Evolutionary conservation across 2,797 vertebrate species (phyloP).

Genomic region (Petrocephalus sullivani): DNA sequence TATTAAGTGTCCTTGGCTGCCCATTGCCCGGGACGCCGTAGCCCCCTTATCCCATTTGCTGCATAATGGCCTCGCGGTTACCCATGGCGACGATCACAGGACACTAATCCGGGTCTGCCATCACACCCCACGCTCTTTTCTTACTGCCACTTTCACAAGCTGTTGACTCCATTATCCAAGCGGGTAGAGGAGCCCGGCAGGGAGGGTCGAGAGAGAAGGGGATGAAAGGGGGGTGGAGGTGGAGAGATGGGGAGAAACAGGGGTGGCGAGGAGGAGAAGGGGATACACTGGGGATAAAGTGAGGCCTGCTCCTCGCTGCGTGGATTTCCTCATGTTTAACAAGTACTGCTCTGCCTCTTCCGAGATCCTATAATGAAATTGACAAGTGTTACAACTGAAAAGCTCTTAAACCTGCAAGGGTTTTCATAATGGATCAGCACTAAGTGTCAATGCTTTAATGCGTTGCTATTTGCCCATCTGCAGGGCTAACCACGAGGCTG

Average conservation of each 20-base stretch:
- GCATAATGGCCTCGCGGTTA: conserved; percentile 39
- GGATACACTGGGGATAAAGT: not conserved
- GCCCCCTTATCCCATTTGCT: conserved; percentile 44
- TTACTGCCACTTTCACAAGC: conserved; percentile 40
- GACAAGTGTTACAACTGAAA: conserved; percentile 17
- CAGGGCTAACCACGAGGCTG: not conserved
- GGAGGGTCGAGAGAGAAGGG: not conserved
- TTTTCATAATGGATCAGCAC: conserved; percentile 14
- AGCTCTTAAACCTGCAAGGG: conserved; percentile 17
- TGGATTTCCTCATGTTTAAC: conserved; percentile 19
- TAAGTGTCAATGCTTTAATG: not conserved
- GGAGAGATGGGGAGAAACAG: not conserved
- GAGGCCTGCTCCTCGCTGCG: not conserved
- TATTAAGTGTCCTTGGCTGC: conserved; percentile 35
- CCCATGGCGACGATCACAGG: conserved; percentile 41
- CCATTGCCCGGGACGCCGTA: conserved; percentile 31
- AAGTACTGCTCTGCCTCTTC: not conserved
- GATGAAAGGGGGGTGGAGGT: not conserved
- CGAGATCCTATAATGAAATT: conserved; percentile 20
- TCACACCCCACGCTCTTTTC: conserved; percentile 33
- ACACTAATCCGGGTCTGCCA: conserved; percentile 36
- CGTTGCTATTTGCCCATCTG: not conserved
- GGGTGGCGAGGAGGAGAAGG: not conserved
- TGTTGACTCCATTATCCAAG: conserved; percentile 35
- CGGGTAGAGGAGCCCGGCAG: not conserved